Evolutionary conservation across 2,888 invertebrate species (phyloP).

Genomic region (Nesidiocoris tenuis): DNA sequence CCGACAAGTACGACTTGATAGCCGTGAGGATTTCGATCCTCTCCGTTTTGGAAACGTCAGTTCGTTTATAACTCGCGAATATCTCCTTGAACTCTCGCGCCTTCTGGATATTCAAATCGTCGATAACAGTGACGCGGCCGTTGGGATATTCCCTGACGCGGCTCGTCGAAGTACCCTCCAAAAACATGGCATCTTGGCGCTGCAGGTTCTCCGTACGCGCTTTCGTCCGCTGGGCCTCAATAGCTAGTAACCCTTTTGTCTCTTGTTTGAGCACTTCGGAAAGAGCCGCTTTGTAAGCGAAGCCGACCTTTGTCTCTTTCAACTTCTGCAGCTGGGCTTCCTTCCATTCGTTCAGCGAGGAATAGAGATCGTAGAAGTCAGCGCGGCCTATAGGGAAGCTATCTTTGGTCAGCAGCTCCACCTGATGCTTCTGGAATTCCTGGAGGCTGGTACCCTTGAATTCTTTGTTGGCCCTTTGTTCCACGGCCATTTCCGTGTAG

Average conservation of each 20-base stretch:
- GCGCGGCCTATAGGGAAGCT: conserved; percentile 69
- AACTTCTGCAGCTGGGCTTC: conserved; percentile 65
- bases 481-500: conserved; percentile 40
- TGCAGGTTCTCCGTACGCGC: conserved; percentile 55
- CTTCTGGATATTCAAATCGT: conserved; percentile 76
- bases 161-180: conserved; percentile 70
- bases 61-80: conserved; percentile 56
- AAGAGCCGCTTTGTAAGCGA: conserved; percentile 69
- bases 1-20: conserved; percentile 20
- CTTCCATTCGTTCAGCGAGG: conserved; percentile 69
- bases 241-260: conserved; percentile 66
- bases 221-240: conserved; percentile 67
- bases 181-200: conserved; percentile 55
- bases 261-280: conserved; percentile 71
- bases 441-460: conserved; percentile 32
- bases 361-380: conserved; percentile 74
- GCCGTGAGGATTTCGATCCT: conserved; percentile 38
- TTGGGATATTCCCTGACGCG: conserved; percentile 74
- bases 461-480: conserved; percentile 22
- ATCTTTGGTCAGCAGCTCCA: conserved; percentile 45
- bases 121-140: conserved; percentile 71
- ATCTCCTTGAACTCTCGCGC: conserved; percentile 73
- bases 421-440: conserved; percentile 20
- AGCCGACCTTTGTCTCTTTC: conserved; percentile 64
- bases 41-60: conserved; percentile 56